Base-by-base conservation (phyloP, 2,797 vertebrate genomes). In the Kryptopterus vitreolus region DNA sequence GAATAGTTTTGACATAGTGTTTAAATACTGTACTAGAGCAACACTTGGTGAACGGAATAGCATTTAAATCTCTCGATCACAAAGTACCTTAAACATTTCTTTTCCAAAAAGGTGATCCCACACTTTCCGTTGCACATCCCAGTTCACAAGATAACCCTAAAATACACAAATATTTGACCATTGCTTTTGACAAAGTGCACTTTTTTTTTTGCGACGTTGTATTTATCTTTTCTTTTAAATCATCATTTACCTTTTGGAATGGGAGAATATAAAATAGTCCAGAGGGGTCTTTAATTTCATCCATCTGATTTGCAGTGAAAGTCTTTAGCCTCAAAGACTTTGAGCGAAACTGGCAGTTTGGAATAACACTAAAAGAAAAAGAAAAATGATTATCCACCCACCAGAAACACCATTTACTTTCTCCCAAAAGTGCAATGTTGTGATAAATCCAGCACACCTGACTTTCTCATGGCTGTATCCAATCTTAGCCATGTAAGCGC, bases 91-190 rank as follows among this genome's bases (percentile, higher is more conserved):
- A 86, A 97, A 98, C 96, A 97, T 99, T 92, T 99, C 98, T 89
- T 98, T 99, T 87, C 98, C 98, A 91, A 99, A 99, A 84, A 99
- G 94, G 65, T 99, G 97, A 89, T 99, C 97, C 98, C 98, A 99
- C 50, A 99, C 97, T 88, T 99, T 98, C 84, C 98, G 95, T 88
- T 99, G 98, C 77, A 99, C 98, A 86, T 99, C 98, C 98, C 98
- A 99, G 88, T 98, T 99, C 35, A 99, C 98, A 89, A 99, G 92
- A 84, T 99, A 99, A 61, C 98, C 98, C 98, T 99, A 89, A 66
- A 88, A 26, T 22, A 55, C 46, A 77, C 2, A 62, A 43, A 80
- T 20, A 52, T 18, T 2, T 48, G 24, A 57, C 16, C 16, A 12
- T 13, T 20, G 18, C 31, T 29, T 12, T 1, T 3, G n/a, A 9